Base-by-base conservation (phyloP, 1,140 invertebrate genomes). In the Lysiphlebus fabarum region DNA sequence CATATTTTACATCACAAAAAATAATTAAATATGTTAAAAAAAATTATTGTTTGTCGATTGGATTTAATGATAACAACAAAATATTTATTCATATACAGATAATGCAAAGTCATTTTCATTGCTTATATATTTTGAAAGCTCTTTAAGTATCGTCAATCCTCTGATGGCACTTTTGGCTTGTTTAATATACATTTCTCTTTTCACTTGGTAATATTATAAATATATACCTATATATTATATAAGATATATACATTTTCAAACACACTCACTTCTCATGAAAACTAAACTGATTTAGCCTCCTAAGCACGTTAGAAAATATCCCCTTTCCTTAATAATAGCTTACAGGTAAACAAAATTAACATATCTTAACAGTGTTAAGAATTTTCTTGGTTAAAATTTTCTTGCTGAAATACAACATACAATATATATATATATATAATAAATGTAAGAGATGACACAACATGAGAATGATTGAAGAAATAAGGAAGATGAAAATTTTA, bases 281-380 rank as follows among this genome's bases (percentile, higher is more conserved):
- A 77, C 73, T 76, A 78, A 80, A 78, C 74, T 77, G 76, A 71
- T 76, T 79, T 79, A 78, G 73, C 75, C 76, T 26, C 73, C 62
- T 77, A 78, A 78, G 75, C 71, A 74, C 68, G 73, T 78, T 78
- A 77, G 71, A 73, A 70, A 68, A 51, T 51, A 33, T 51, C 10
- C 49, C 11, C 71, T 71, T 48, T 40, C 53, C 76, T 78, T 78
- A 26, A 26, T 78, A 80, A 78, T 77, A 78, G 76, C 76, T 79
- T 78, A 79, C 78, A 78, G 76, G 77, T 78, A 79, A 79, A 79
- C 75, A 79, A 78, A 76, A 79, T 79, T 79, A 79, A 78, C 76
- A 79, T 78, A 79, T 76, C 75, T 77, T 79, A 79, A 79, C 76
- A 78, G 73, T 68, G 75, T 79, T 79, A 80, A 78, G 76, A 78